Conservation (phyloP, 2,888 invertebrate genomes). For the Chloroclysta siterata region DNA sequence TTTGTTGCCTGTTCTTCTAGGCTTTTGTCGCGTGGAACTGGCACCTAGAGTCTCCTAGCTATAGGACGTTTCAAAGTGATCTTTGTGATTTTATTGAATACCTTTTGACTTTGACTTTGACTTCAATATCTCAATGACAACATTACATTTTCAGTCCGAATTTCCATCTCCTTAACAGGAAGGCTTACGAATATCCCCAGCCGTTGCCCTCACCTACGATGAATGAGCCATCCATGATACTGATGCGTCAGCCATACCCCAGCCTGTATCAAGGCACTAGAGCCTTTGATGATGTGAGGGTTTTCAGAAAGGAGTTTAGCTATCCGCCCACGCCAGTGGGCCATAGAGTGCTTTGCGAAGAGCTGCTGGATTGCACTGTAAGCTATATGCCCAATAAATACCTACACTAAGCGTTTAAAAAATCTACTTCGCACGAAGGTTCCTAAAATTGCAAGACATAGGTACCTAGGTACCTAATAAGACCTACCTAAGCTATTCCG, state of each 20-base stretch:
- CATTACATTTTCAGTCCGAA: slow-evolving; percentile 44
- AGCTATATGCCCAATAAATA: slow-evolving; percentile 37
- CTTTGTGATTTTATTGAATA: too few relatives aligned
- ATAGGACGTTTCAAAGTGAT: too few relatives aligned
- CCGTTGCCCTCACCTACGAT: slow-evolving; percentile 47
- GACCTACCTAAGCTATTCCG: too few relatives aligned
- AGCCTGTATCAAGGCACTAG: slow-evolving; percentile 62
- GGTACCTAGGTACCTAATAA: too few relatives aligned
- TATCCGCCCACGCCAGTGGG: slow-evolving; percentile 47
- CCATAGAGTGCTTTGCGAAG: slow-evolving; percentile 57
- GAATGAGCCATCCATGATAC: neutral
- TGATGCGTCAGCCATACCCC: slow-evolving; percentile 45
- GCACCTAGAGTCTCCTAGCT: too few relatives aligned
- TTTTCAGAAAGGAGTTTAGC: slow-evolving; percentile 57
- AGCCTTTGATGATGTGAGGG: slow-evolving; percentile 51
- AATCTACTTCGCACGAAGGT: too few relatives aligned
- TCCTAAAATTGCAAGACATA: too few relatives aligned
- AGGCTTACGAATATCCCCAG: slow-evolving; percentile 48
- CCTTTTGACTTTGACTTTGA: too few relatives aligned
- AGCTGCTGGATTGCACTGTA: slow-evolving; percentile 60
- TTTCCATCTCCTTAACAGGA: slow-evolving; percentile 17
- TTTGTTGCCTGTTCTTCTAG: too few relatives aligned
- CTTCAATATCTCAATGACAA: too few relatives aligned
- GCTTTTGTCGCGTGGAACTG: too few relatives aligned
- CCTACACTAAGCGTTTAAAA: too few relatives aligned